A percentile compares a stretch with the other conserved stretches of the same genome.
Conservation (phyloP, 2,888 invertebrate species). For the Idaea biselata region DNA sequence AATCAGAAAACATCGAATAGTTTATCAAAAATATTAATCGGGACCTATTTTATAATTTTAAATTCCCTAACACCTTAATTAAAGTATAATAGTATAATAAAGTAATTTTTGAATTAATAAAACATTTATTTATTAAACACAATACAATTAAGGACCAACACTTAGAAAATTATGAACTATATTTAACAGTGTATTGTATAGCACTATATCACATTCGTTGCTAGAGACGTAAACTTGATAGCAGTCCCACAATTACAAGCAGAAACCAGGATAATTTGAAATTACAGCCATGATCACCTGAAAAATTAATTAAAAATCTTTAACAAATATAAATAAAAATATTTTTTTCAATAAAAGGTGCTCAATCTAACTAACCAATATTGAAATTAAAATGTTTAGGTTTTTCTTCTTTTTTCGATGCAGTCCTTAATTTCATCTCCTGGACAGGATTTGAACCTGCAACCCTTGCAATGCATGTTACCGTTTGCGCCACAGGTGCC, state of each 20-base stretch:
- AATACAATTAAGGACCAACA: slow-evolving; percentile 40
- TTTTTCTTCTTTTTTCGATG: too few species aligned
- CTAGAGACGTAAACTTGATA: slow-evolving; percentile 35
- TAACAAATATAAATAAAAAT: too few species aligned
- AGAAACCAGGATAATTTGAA: slow-evolving; percentile 30
- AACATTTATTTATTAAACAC: slow-evolving; percentile 29
- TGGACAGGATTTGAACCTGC: too few species aligned
- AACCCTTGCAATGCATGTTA: too few species aligned
- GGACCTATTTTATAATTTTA: neutral
- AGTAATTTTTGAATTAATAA: slow-evolving; percentile 11
- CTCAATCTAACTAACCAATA: too few species aligned
- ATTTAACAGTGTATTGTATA: slow-evolving; percentile 13
- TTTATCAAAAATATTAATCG: neutral
- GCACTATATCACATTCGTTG: slow-evolving; percentile 41
- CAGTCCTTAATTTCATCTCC: too few species aligned
- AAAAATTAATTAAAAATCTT: slow-evolving; percentile 9
- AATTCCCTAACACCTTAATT: neutral
- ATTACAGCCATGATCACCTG: slow-evolving; percentile 29
- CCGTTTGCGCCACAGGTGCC: too few species aligned
- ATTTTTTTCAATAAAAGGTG: too few species aligned
- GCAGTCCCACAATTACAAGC: slow-evolving; percentile 23
- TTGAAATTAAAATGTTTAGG: too few species aligned
- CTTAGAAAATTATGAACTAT: slow-evolving; percentile 24
- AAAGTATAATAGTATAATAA: neutral
- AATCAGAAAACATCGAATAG: neutral